These are phyloP conservation scores for Todiramphus saurophagus DNA, from an alignment of 2,113 vertebrate genomes.

Conservation along the genomic window DNA sequence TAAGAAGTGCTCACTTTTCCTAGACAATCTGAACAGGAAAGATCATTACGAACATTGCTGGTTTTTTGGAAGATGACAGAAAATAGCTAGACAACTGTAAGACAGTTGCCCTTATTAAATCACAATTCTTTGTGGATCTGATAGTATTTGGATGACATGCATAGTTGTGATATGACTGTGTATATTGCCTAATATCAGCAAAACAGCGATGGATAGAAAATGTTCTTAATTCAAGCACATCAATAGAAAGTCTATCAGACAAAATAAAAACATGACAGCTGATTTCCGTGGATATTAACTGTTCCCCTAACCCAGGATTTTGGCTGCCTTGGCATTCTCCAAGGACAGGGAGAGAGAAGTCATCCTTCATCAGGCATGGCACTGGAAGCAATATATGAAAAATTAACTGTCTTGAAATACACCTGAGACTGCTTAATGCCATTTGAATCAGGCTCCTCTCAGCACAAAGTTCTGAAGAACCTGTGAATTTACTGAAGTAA, in stretches of 20 bases:
- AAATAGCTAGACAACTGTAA: not conserved
- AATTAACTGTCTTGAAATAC: not conserved
- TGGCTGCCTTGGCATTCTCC: not conserved
- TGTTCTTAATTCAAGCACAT: not conserved
- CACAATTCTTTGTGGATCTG: not conserved
- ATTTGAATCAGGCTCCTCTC: not conserved
- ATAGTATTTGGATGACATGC: not conserved
- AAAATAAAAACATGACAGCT: not conserved
- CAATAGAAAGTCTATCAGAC: not conserved
- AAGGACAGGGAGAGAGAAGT: not conserved
- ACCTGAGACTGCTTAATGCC: no score
- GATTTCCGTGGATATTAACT: not conserved
- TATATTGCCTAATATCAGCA: not conserved
- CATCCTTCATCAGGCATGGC: not conserved
- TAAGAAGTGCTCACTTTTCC: not conserved
- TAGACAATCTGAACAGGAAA: not conserved
- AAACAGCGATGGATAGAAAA: not conserved
- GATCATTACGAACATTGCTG: not conserved
- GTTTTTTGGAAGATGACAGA: not conserved
- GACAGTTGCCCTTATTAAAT: not conserved
- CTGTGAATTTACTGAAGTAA: not conserved
- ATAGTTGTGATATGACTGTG: not conserved
- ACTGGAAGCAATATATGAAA: not conserved
- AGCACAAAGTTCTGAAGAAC: not conserved
- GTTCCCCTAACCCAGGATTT: not conserved